Conservation (phyloP, 2,888 invertebrate genomes). For the Agrochola lota region DNA sequence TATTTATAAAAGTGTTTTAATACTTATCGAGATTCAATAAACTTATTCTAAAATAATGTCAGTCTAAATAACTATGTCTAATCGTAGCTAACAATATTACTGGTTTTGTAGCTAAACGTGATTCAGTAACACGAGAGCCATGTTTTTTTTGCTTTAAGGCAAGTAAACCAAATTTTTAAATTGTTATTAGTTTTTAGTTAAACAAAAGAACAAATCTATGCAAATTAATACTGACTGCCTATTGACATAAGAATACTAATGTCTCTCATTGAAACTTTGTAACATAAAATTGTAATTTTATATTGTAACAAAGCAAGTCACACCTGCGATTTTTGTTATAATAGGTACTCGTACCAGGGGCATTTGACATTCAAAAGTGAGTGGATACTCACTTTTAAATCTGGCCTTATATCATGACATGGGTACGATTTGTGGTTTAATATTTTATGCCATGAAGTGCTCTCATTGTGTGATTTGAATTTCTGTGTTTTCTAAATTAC, state of each 20-base stretch:
- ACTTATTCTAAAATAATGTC: constrained; percentile 72
- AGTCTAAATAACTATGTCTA: constrained; percentile 74
- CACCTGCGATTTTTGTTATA: constrained; percentile 29
- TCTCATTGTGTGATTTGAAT: background rate
- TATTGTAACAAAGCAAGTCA: constrained; percentile 18
- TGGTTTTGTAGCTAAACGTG: constrained; percentile 33
- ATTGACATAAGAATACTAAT: constrained; percentile 34
- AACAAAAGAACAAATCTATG: constrained; percentile 34
- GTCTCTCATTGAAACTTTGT: constrained; percentile 13
- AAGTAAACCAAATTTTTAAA: constrained; percentile 29
- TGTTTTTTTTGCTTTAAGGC: constrained; percentile 20
- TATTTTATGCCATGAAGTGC: constrained; percentile 21
- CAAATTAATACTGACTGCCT: constrained; percentile 57
- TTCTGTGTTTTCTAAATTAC: background rate
- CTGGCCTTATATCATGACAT: constrained; percentile 23
- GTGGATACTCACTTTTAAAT: constrained; percentile 36
- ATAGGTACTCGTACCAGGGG: background rate
- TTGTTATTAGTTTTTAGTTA: constrained; percentile 15
- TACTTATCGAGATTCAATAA: constrained; percentile 70
- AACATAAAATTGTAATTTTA: constrained; percentile 21
- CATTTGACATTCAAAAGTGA: constrained; percentile 41
- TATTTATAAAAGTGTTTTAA: constrained; percentile 68
- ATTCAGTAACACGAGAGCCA: constrained; percentile 15
- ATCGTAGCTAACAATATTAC: constrained; percentile 47
- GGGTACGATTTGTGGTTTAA: constrained; percentile 21